Base-by-base conservation (phyloP, 2,888 invertebrate species). In the Epirrhoe alternata region DNA sequence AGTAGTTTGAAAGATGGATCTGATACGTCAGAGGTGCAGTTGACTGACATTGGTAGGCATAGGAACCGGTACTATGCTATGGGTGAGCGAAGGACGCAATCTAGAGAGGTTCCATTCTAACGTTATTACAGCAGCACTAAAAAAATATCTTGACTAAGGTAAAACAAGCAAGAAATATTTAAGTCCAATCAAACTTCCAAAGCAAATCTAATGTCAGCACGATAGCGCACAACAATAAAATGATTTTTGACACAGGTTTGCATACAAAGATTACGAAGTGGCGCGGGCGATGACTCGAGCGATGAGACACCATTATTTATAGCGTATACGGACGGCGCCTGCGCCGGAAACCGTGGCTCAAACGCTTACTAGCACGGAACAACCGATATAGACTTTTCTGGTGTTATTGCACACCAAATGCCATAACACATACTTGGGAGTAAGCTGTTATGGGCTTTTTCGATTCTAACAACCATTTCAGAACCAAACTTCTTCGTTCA, bases 291-390 rank as follows among this genome's bases (percentile, higher is more conserved):
- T 92, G 92, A 92, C 90, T 90, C 91, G 82, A 67, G 75, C 86
- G 86, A 83, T 90, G 92, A 90, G 88, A 88, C 90, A 88, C 84
- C 85, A 91, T 89, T 93, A 93, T 92, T 91, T 88, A 92, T 93
- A 93, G 92, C 86, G 82, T 79, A 61, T 57, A 61, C 53, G 50
- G 47, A 51, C 80, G 80, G 76, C 87, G 88, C 86, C 85, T 90
- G 90, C 92, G 91, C 92, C 92, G 92, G 92, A 92, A 90, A 79
- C 87, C 79, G 79, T 80, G 79, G 80, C 85, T 86, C 84, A 75
- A 77, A 79, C 86, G 82, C 84, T 87, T 79, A 84, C 79, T 85
- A 79, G 83, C 80, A 83, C 87, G 87, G 86, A 89, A 90, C 85
- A 79, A 74, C 80, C 75, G 74, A 82, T 79, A 78, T 77, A 81